Evolutionary conservation across 2,797 vertebrate species (phyloP), one percentile per base, ranked within the genome.

Genomic region (Sitta carolinensis): DNA sequence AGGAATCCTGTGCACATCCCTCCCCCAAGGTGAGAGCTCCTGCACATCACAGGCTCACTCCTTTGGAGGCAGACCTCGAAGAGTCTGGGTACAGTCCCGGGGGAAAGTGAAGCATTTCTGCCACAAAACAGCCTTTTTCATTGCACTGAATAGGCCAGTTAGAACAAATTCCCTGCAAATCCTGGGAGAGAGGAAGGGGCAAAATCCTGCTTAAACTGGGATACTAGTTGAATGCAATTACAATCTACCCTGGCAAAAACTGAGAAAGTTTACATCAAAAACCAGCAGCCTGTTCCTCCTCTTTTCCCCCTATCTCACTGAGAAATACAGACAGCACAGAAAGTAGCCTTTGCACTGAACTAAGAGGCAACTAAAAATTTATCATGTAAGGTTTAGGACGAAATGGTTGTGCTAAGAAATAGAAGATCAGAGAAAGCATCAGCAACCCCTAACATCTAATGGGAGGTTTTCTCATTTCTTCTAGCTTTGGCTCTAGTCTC

Each of bases 401-500:
- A 89, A 89, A 80, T 10, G 11, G 25, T 36, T 75, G 62, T 45
- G 40, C 51, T 50, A 58, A 91, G 51, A 40, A 87, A 78, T 38
- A 76, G 80, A 84, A 54, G n/a, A 81, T 15, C 75, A 79, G 54
- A 77, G 47, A 91, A 90, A 59, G 42, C 38, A 83, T 63, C 73
- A 32, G 1, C 52, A 94, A 59, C 13, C 22, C 45, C 34, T 61
- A 36, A 32, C 50, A 86, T 72, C 21, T 86, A 84, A 70, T 4
- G 47, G 50, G 38, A 88, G 55, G n/a, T 84, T 82, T 91, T 75
- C 51, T 90, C 61, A 47, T 77, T 90, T 89, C 82, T 62, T 87
- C 58, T 85, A 30, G 62, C 69, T 94, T 93, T 91, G 90, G 72
- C 67, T 97, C 62, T 47, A 50, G 9, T 48, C 68, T 89, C 66